Evolutionary conservation across 2,888 invertebrate genomes (phyloP).

Genomic region (Prenolepis imparis): DNA sequence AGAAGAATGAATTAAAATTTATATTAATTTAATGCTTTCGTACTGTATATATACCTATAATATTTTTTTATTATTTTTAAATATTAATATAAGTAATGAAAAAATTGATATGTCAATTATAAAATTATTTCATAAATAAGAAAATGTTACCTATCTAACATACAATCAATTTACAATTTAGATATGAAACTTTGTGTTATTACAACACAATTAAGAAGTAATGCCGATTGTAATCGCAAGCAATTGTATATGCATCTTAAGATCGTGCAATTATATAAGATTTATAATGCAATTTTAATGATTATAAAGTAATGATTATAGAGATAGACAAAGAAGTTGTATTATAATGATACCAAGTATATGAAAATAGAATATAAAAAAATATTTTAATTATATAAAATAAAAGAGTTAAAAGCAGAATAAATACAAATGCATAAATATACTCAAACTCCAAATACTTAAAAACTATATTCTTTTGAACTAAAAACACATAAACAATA

Average conservation of each 20-base stretch:
- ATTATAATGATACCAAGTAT: neutral
- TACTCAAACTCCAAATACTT: neutral
- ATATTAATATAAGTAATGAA: neutral
- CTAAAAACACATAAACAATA: neutral
- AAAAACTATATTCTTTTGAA: neutral
- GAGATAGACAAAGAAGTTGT: neutral
- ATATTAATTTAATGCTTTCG: neutral
- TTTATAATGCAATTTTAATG: neutral
- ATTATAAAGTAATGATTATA: neutral
- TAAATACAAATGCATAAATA: neutral
- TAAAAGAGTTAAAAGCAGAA: neutral
- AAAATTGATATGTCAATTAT: neutral
- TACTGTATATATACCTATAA: neutral
- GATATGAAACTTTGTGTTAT: neutral
- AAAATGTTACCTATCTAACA: neutral
- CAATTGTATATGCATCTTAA: neutral
- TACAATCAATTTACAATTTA: conserved; percentile 18
- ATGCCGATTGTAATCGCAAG: neutral
- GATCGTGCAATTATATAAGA: neutral
- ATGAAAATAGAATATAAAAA: neutral
- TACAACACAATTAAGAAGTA: neutral
- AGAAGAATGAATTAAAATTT: neutral
- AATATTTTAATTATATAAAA: neutral
- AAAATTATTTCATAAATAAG: neutral
- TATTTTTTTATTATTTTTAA: neutral